A percentile compares a stretch with the other conserved stretches of the same genome.
These are phyloP conservation scores for Botia kubotai DNA, from an alignment of 2,797 vertebrate genomes.

Conservation along the genomic window DNA sequence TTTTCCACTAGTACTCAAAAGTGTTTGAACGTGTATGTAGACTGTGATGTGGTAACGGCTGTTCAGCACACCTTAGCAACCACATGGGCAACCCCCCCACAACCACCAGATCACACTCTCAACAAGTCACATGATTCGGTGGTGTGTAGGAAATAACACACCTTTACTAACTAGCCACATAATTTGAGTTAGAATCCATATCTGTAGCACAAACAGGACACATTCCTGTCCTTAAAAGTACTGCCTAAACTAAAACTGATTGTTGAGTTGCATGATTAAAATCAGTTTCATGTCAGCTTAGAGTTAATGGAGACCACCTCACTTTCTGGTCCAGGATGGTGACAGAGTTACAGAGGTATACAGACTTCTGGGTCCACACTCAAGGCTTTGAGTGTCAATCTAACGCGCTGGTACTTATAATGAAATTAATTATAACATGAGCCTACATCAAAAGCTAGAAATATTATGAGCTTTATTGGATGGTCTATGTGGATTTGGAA, in stretches of 20 bases:
- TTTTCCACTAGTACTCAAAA: too few relatives aligned
- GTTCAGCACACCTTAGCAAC: too few relatives aligned
- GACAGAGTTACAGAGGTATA: conserved; percentile 24
- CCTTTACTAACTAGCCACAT: too few relatives aligned
- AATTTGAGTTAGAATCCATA: too few relatives aligned
- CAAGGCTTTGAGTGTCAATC: conserved; percentile 15
- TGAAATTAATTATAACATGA: not conserved
- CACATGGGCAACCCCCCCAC: too few relatives aligned
- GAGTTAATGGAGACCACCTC: not conserved
- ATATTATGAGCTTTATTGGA: not conserved
- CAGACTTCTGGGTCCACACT: conserved; percentile 16
- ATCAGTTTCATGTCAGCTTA: not conserved
- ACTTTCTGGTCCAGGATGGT: conserved; percentile 7
- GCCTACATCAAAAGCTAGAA: not conserved
- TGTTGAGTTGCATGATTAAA: not conserved
- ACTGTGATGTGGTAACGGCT: too few relatives aligned
- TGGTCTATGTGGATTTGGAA: not conserved
- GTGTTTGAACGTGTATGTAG: too few relatives aligned
- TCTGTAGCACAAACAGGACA: too few relatives aligned
- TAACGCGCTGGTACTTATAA: conserved; percentile 24
- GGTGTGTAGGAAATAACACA: too few relatives aligned
- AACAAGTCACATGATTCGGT: too few relatives aligned
- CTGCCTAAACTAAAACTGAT: not conserved
- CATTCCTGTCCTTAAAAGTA: not conserved
- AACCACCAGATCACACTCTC: too few relatives aligned